Percentiles rank a stretch among this genome's conserved stretches.
These are phyloP conservation scores for Coilia nasus DNA, from an alignment of 2,797 vertebrate genomes.

Conservation along the genomic window DNA sequence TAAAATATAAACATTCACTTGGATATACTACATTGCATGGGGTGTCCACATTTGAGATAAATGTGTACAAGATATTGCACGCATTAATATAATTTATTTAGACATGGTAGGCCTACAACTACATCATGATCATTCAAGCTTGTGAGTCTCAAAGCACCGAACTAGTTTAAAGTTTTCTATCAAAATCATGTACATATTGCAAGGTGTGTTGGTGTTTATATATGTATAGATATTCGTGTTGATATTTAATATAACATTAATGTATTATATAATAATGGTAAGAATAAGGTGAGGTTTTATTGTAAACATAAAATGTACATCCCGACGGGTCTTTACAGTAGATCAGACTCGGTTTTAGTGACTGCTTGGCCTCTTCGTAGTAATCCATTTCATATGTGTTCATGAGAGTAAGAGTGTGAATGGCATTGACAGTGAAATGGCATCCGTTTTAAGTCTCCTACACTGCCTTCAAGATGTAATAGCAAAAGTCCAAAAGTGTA, in stretches of 20 bases:
- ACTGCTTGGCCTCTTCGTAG: neutral
- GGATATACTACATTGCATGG: neutral
- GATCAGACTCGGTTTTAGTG: neutral
- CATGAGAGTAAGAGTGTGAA: neutral
- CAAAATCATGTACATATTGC: neutral
- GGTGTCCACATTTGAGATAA: neutral
- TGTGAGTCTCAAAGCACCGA: neutral
- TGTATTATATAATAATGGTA: neutral
- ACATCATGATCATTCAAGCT: neutral
- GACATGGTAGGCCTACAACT: neutral
- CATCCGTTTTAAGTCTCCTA: neutral
- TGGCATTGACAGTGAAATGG: neutral
- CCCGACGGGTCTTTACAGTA: constrained; percentile 33
- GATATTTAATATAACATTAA: neutral
- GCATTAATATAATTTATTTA: neutral
- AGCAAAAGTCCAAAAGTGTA: neutral
- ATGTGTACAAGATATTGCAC: neutral
- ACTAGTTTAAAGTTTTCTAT: neutral
- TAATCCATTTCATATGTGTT: constrained; percentile 4
- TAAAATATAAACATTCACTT: neutral
- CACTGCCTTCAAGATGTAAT: neutral
- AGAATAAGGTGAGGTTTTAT: neutral
- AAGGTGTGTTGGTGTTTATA: neutral
- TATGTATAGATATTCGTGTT: neutral
- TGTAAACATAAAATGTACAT: neutral